Base-by-base conservation (phyloP, 2,888 invertebrate genomes). In the Cantharis lateralis region DNA sequence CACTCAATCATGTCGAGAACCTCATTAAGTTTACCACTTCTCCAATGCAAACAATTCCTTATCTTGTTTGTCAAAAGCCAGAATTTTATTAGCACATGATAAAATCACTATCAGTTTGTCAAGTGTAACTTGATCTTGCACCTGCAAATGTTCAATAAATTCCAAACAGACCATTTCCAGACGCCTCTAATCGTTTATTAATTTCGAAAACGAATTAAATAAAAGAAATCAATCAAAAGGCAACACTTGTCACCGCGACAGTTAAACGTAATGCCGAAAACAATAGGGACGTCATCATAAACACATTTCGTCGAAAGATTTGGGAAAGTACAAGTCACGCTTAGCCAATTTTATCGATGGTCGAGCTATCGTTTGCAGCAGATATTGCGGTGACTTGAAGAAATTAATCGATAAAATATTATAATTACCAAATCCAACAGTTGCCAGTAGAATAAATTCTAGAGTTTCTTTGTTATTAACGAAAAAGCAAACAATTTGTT, bases 351-450 rank as follows among this genome's bases (percentile, higher is more conserved):
- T 88, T 86, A 82, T 83, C 87, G 84, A 86, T 86, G 86, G 85
- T 83, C 83, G 83, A 84, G 84, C 87, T 84, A 86, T 87, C 87
- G 87, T 87, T 87, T 87, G 85, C 87, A 86, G 85, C 85, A 85
- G 86, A 87, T 87, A 87, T 87, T 87, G 87, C 85, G 85, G 86
- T 86, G 87, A 87, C 87, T 87, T 85, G 87, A 84, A 85, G 83
- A 86, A 87, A 88, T 87, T 87, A 88, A 88, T 88, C 87, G 88
- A 87, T 85, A 85, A 87, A 88, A 87, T 88, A 88, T 88, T 88
- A 85, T 87, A 88, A 88, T 87, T 88, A 84, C 84, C 82, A 82
- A 63, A 81, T 80, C 78, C 82, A 87, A 85, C 87, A 87, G 86
- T 87, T 78, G 78, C 72, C 70, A 78, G 68, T 48, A 77, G 63